A percentile compares a stretch with the other conserved stretches of the same genome.
Evolutionary conservation across 2,797 vertebrate genomes (phyloP).

Genomic region (Denticeps clupeoides): DNA sequence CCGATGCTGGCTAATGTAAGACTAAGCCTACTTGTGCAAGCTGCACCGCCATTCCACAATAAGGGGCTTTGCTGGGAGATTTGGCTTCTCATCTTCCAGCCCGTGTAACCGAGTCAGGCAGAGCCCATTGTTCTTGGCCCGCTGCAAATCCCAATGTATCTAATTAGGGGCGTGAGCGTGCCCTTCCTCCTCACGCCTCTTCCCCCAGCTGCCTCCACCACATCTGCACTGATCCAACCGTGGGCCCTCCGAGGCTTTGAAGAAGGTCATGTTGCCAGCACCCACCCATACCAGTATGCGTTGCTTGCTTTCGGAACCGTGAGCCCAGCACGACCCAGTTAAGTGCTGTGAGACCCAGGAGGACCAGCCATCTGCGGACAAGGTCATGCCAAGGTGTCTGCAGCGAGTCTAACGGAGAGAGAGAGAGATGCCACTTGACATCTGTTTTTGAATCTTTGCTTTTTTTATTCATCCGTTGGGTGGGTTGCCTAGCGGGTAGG

Average conservation of each 20-base stretch:
- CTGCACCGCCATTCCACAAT: not conserved
- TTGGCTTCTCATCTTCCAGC: not conserved
- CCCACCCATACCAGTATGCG: not conserved
- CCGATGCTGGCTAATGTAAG: not conserved
- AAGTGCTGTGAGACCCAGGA: not conserved
- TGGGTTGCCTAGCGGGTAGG: no score
- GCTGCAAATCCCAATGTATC: slow-evolving; percentile 4
- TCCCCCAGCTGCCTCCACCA: not conserved
- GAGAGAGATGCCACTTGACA: no score
- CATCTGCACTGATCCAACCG: not conserved
- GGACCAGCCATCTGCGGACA: slow-evolving; percentile 5
- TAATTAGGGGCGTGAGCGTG: not conserved
- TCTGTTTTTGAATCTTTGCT: no score
- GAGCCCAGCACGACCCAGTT: not conserved
- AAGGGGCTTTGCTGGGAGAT: not conserved
- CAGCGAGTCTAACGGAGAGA: not conserved
- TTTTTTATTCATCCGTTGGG: no score
- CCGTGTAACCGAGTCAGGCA: not conserved
- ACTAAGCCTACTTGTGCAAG: slow-evolving; percentile 3
- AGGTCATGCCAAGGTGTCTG: slow-evolving; percentile 7
- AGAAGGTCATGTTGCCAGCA: not conserved
- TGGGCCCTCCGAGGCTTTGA: not conserved
- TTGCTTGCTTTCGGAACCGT: not conserved
- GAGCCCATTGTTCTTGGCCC: not conserved
- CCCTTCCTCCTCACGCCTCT: not conserved